Base-by-base conservation (phyloP, 2,113 vertebrate species). In the Pachycephala philippinensis region DNA sequence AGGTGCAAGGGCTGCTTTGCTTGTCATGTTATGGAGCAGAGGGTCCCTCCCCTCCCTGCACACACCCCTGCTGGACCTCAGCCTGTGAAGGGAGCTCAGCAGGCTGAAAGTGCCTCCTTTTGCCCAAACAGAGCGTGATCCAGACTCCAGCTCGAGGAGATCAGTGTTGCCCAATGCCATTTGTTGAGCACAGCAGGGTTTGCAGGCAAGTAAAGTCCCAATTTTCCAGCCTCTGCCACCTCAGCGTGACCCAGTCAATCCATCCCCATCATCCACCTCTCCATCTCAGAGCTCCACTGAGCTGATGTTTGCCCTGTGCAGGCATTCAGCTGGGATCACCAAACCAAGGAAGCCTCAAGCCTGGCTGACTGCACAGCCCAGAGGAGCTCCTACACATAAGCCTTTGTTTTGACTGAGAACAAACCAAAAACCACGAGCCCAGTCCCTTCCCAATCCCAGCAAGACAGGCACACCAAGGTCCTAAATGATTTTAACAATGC, bases 111-210 rank as follows among this genome's bases (percentile, higher is more conserved):
- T 5, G 40, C 33, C 49, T 65, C 76, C 45, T 44, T 63, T 42
- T 21, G 24, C n/a, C 40, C 31, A 20, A 52, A 44, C 40, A 69
- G 19, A 64, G 15, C 1, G 0, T 2, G 59, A 87, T 17, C 49
- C 63, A 72, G 15, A n/a, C 45, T n/a, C 30, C 47, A 77, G 50
- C 33, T 27, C 31, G 70, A 52, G 35, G 40, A 69, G 35, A 8
- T 49, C 69, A 68, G 10, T 18, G n/a, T 0, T 45, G 26, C 24
- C 63, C 49, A 37, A 1, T 1, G 1, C 20, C 26, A 7, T 69
- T 0, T 9, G 5, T 2, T 44, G 56, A 82, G 60, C 7, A 24
- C 0, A 1, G 37, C 0, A 3, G 40, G 22, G 54, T 79, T 2
- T 42, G 11, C 20, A 61, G 40, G 12, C 6, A 42, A 23, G 17